A percentile compares a stretch with the other conserved stretches of the same genome.
Conservation (phyloP, 1,140 invertebrate species). For the Heliconius nattereri region DNA sequence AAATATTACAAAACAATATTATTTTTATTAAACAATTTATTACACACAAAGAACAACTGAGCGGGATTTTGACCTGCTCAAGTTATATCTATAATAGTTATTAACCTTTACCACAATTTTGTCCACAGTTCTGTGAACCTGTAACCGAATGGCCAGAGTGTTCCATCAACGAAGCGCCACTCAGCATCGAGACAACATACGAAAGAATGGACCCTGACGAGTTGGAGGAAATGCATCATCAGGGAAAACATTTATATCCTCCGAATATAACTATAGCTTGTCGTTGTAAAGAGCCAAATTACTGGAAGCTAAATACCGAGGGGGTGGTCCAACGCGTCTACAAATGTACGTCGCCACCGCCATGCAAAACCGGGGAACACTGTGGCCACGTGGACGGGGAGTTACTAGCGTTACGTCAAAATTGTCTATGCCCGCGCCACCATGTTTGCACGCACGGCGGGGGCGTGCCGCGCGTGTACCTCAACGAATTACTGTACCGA, state of each 20-base stretch:
- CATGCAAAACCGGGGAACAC: slow-evolving; percentile 61
- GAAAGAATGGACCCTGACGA: slow-evolving; percentile 66
- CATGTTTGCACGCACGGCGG: slow-evolving; percentile 82
- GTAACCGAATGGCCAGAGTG: slow-evolving; percentile 61
- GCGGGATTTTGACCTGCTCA: too few relatives aligned
- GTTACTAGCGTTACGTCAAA: slow-evolving; percentile 83
- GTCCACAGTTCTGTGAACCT: slow-evolving; percentile 68
- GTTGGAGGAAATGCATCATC: slow-evolving; percentile 64
- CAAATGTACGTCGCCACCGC: slow-evolving; percentile 55
- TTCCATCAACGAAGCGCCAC: slow-evolving; percentile 43
- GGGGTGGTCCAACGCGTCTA: slow-evolving; percentile 43
- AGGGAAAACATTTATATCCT: slow-evolving; percentile 57
- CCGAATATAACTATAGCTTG: slow-evolving; percentile 64
- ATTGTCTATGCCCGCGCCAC: slow-evolving; percentile 81
- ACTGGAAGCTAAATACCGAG: slow-evolving; percentile 56
- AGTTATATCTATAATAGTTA: not conserved
- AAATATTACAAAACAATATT: too few relatives aligned
- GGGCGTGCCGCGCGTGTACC: slow-evolving; percentile 65
- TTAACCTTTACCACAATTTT: not conserved
- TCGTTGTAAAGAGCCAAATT: slow-evolving; percentile 59
- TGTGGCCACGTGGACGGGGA: slow-evolving; percentile 75
- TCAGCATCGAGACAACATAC: slow-evolving; percentile 49
- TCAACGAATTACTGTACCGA: slow-evolving; percentile 82
- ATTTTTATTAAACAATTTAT: too few relatives aligned
- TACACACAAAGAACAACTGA: too few relatives aligned